These are phyloP conservation scores for Psylliodes chrysocephalus DNA, from an alignment of 2,888 invertebrate genomes.

Conservation along the genomic window DNA sequence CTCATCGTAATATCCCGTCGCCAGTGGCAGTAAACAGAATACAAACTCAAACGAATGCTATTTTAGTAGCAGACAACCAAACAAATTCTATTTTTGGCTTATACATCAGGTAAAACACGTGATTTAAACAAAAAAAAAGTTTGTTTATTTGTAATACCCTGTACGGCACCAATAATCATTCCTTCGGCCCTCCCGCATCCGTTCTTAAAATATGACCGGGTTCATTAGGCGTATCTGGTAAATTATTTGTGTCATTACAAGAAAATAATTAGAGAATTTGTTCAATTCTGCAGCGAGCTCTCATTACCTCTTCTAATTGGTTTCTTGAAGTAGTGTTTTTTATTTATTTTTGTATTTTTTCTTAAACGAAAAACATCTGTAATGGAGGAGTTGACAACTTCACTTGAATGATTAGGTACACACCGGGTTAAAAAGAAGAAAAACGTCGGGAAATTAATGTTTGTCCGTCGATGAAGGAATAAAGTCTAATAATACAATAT, in stretches of 20 bases:
- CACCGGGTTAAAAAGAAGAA: neutral
- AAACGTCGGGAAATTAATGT: too few relatives aligned
- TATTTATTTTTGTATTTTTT: too few relatives aligned
- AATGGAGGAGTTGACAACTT: conserved; percentile 22
- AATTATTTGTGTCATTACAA: conserved; percentile 20
- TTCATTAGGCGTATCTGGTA: conserved; percentile 2
- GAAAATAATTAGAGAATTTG: conserved; percentile 35
- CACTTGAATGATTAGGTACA: neutral
- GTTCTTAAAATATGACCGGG: neutral
- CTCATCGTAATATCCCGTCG: too few relatives aligned
- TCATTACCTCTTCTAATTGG: conserved; percentile 33
- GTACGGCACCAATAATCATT: neutral
- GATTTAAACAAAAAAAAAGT: neutral
- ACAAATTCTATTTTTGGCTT: neutral
- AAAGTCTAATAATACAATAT: neutral
- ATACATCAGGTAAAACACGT: neutral
- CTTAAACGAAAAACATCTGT: conserved; percentile 27
- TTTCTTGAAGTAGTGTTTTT: conserved; percentile 28
- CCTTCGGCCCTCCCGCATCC: neutral
- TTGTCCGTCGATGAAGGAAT: neutral
- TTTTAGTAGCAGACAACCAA: neutral
- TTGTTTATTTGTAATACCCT: neutral
- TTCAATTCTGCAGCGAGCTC: conserved; percentile 29
- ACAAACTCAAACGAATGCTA: neutral
- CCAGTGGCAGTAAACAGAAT: too few relatives aligned